Evolutionary conservation across 1,140 invertebrate species (phyloP), one percentile per base, ranked within the genome.

Genomic region (Lethocerus indicus): DNA sequence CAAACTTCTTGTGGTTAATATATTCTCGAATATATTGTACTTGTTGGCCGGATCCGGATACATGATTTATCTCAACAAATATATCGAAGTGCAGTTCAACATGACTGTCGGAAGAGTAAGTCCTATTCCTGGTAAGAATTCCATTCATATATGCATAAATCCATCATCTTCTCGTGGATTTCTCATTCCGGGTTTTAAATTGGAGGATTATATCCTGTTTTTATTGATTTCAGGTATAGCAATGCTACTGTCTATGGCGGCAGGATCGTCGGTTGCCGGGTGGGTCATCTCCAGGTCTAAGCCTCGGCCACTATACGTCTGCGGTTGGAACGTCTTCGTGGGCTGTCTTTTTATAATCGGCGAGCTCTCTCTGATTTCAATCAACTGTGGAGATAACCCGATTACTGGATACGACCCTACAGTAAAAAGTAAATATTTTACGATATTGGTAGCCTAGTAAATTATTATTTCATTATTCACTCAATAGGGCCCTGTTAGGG

Each of bases 11-110:
- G 67, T 74, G 40, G 67, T 66, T 21, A 78, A 76, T 54, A 75
- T 72, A 32, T 58, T 68, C 0, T 70, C 72, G 42, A 71, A 59
- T 0, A 68, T 76, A 5, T 76, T 76, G 53, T 75, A 75, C 49
- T 67, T 81, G 14, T 63, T 82, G 39, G 78, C 78, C 3, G 70
- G 74, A 6, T 69, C 74, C 6, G 77, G 76, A 0, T 81, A 79
- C 49, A 73, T 77, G 54, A 81, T 76, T 3, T 83, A 74, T 56
- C 63, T 80, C 54, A 74, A 76, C 6, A 81, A 81, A 57, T 83
- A 82, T 57, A 69, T 82, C 54, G 79, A 83, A 63, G 71, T 78
- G 3, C 75, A 81, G 55, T 83, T 77, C 53, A 66, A 72, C 54
- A 72, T 71, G 44, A 71, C 73, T 0, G 68, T 79, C 7, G 73